Percentiles rank a stretch among this genome's conserved stretches.
Evolutionary conservation across 2,888 invertebrate genomes (phyloP).

Genomic region (Lasius platythorax): DNA sequence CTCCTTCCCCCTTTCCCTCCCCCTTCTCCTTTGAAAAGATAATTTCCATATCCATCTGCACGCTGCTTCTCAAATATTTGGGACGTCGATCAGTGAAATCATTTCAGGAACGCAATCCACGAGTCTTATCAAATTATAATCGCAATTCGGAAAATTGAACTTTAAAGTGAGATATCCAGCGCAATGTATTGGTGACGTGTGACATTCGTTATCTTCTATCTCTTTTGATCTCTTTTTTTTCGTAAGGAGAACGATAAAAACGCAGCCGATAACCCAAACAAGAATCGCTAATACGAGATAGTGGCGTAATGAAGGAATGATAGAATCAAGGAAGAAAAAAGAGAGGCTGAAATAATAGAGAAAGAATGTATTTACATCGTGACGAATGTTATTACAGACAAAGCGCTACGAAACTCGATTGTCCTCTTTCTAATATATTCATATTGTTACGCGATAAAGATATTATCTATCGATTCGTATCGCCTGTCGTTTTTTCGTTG

Average conservation of each 20-base stretch:
- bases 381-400: background rate
- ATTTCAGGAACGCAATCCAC: background rate
- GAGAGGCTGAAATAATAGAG: background rate
- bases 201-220: slow-evolving; percentile 57
- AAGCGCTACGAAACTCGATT: background rate
- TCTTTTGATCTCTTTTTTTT: slow-evolving; percentile 23
- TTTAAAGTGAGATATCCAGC: slow-evolving; percentile 5
- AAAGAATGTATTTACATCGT: background rate
- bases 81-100: background rate
- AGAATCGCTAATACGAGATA: background rate
- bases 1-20: background rate
- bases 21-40: background rate
- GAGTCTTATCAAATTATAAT: slow-evolving; percentile 27
- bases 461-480: slow-evolving; percentile 18
- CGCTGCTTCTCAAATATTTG: slow-evolving; percentile 21
- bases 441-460: background rate
- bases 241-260: slow-evolving; percentile 42
- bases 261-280: slow-evolving; percentile 39
- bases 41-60: background rate
- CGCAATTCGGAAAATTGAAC: background rate
- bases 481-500: background rate
- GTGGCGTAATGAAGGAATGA: background rate
- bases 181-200: background rate
- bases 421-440: background rate
- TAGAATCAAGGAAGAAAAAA: background rate